Percentiles rank a stretch among this genome's conserved stretches.
phyloP scores from a whole-genome alignment of 2,888 invertebrate genomes.

The Isoperla grammatica region DNA sequence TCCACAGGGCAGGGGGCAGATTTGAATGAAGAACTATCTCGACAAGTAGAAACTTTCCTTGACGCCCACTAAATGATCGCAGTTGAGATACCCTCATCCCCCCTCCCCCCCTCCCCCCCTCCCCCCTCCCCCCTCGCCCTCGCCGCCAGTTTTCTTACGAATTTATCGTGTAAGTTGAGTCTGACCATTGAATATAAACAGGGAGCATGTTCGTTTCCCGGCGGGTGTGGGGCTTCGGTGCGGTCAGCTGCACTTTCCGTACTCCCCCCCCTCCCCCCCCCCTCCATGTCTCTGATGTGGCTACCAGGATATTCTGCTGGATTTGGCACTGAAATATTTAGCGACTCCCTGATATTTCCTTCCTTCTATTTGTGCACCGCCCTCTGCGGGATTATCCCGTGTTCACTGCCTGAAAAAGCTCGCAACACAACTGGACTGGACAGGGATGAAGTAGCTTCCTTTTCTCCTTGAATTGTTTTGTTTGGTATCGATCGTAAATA shows the following conservation, averaged over 20 bases:
- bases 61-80: constrained; percentile 1
- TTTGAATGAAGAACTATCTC: too few species aligned
- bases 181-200: background rate
- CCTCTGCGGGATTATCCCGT: background rate
- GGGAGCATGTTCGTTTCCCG: background rate
- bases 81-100: background rate
- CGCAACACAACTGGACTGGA: constrained; percentile 1
- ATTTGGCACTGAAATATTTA: constrained; percentile 6
- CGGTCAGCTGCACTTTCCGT: constrained; percentile 1
- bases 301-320: background rate
- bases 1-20: too few species aligned
- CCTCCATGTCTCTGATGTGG: constrained; percentile 1
- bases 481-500: constrained; percentile 9
- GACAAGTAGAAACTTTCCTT: background rate
- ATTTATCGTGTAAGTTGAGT: constrained; percentile 1
- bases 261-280: background rate
- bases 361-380: background rate
- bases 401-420: background rate
- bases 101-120: too few species aligned
- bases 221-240: background rate
- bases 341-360: background rate
- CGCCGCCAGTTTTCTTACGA: constrained; percentile 4
- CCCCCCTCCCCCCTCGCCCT: too few species aligned
- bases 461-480: constrained; percentile 10
- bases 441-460: background rate